phyloP scores from a whole-genome alignment of 2,797 vertebrate species.

The Chloroceryle amazona region DNA sequence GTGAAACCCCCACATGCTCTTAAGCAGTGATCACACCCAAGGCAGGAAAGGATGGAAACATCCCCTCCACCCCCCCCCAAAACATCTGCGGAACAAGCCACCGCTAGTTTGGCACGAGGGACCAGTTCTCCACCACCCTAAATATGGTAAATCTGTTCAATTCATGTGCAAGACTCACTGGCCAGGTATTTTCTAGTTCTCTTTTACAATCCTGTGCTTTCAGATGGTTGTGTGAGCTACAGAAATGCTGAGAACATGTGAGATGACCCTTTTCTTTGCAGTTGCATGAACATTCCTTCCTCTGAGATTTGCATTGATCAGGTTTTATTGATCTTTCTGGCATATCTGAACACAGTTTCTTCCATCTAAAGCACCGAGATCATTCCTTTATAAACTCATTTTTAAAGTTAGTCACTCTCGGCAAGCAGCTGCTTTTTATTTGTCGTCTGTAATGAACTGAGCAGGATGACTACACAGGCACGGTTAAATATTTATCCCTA shows the following conservation, averaged over 20 bases:
- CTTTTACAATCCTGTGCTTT: background rate
- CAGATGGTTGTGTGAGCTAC: background rate
- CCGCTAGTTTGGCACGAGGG: rapidly evolving
- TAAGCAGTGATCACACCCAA: background rate
- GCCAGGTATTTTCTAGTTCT: background rate
- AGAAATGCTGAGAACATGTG: background rate
- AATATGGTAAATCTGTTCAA: background rate
- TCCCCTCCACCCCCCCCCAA: background rate
- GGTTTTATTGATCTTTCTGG: background rate
- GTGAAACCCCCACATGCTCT: background rate
- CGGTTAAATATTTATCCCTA: conserved; percentile 32
- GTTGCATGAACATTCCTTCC: background rate
- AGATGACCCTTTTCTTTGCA: background rate
- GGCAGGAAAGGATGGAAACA: background rate
- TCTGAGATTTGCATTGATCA: conserved; percentile 33
- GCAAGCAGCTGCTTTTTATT: conserved; percentile 31
- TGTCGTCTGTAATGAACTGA: background rate
- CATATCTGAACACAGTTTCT: conserved; percentile 7
- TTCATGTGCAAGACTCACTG: background rate
- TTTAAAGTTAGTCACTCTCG: conserved; percentile 13
- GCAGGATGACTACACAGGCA: background rate
- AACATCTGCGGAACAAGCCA: background rate
- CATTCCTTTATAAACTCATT: background rate
- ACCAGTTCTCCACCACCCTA: background rate
- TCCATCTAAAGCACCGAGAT: background rate